A percentile compares a stretch with the other conserved stretches of the same genome.
Evolutionary conservation across 2,888 invertebrate genomes (phyloP).

Genomic region (Colostygia pectinataria): DNA sequence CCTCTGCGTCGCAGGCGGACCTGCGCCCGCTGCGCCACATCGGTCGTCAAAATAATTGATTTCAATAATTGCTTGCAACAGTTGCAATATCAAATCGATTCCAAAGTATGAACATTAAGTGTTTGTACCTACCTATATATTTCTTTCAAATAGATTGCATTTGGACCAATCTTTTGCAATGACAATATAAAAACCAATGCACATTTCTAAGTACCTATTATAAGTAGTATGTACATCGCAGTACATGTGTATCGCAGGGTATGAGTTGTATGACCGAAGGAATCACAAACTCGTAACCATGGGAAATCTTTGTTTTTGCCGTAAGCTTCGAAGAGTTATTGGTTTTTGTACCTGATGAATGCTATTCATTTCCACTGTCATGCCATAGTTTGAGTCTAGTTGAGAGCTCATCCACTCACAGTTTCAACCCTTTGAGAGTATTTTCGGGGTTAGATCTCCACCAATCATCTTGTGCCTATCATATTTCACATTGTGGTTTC

Average conservation of each 20-base stretch:
- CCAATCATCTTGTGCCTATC: slow-evolving; percentile 9
- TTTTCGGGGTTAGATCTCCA: slow-evolving; percentile 10
- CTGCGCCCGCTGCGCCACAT: too few species aligned
- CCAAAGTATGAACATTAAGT: too few species aligned
- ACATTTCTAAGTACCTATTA: not conserved
- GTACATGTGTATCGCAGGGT: slow-evolving; percentile 1
- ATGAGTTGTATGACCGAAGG: slow-evolving; percentile 6
- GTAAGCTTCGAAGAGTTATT: not conserved
- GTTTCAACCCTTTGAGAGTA: not conserved
- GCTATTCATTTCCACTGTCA: slow-evolving; percentile 1
- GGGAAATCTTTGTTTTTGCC: slow-evolving; percentile 27
- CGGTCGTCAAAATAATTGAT: too few species aligned
- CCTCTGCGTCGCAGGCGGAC: too few species aligned
- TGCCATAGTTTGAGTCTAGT: slow-evolving; percentile 14
- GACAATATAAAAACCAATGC: slow-evolving; percentile 24
- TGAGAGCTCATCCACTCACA: not conserved
- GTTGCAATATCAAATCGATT: too few species aligned
- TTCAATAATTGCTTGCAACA: too few species aligned
- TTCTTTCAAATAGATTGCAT: too few species aligned
- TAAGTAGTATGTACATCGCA: not conserved
- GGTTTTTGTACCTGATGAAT: not conserved
- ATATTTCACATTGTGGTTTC: slow-evolving; percentile 30
- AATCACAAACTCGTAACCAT: slow-evolving; percentile 15
- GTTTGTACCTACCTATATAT: not conserved
- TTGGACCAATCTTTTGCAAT: slow-evolving; percentile 16